These are phyloP conservation scores for Zaprionus camerounensis DNA, from an alignment of 1,140 invertebrate genomes.

Conservation along the genomic window DNA sequence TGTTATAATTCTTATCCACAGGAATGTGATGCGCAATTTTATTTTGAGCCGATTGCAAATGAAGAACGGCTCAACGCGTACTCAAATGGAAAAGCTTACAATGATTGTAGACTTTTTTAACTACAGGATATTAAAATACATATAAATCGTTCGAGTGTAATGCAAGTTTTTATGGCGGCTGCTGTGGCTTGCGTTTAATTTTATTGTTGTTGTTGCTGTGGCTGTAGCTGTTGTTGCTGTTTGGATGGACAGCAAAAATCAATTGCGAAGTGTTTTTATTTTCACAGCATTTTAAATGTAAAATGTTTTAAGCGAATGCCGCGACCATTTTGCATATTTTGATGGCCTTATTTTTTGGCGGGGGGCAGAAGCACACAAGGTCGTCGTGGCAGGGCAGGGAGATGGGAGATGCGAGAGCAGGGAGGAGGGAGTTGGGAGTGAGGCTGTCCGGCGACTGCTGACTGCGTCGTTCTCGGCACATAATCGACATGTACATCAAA, in stretches of 20 bases:
- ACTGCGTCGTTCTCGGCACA: conserved; percentile 60
- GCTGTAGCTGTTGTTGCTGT: conserved; percentile 2
- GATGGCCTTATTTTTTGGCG: conserved; percentile 56
- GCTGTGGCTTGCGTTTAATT: conserved; percentile 33
- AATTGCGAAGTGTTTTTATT: conserved; percentile 45
- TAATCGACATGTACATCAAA: conserved; percentile 80
- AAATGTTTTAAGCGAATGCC: conserved; percentile 45
- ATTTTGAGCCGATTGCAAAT: background rate
- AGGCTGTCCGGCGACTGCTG: conserved; percentile 27
- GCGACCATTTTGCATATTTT: conserved; percentile 41
- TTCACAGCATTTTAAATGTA: conserved; percentile 45
- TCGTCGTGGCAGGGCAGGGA: conserved; percentile 10
- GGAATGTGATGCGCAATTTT: background rate
- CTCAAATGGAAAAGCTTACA: conserved; percentile 3
- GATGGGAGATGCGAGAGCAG: background rate
- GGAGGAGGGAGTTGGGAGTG: background rate
- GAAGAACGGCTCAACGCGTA: background rate
- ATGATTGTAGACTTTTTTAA: background rate
- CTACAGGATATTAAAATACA: conserved; percentile 30
- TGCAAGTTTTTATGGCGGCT: conserved; percentile 34
- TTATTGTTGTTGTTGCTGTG: conserved; percentile 20
- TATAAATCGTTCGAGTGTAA: conserved; percentile 37
- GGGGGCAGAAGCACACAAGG: conserved; percentile 26
- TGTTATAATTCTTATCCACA: background rate
- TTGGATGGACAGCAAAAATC: conserved; percentile 36